These are phyloP conservation scores for Pseudococcus jackbeardsleyi DNA, from an alignment of 2,888 invertebrate genomes.

Conservation along the genomic window DNA sequence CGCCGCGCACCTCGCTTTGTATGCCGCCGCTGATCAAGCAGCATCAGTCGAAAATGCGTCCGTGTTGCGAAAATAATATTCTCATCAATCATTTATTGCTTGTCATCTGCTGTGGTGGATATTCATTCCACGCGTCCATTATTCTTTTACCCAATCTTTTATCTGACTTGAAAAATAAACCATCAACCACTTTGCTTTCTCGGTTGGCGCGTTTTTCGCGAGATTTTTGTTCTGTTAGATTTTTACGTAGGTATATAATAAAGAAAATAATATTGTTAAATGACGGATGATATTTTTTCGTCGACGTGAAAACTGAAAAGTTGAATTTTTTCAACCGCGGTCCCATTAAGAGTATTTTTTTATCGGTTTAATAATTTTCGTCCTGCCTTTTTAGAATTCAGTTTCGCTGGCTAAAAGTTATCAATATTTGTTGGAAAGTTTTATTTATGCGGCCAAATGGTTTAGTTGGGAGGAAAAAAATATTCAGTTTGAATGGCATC, in stretches of 20 bases:
- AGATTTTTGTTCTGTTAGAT: constrained; percentile 36
- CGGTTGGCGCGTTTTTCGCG: not conserved
- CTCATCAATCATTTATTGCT: constrained; percentile 60
- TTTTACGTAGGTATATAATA: constrained; percentile 18
- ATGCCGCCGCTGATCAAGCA: not conserved
- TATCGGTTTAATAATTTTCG: not conserved
- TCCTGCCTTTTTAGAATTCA: not conserved
- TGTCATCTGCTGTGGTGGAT: constrained; percentile 50
- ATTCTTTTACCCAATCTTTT: constrained; percentile 49
- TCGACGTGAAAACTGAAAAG: not conserved
- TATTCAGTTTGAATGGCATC: too few species aligned
- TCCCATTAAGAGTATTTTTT: not conserved
- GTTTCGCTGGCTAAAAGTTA: too few species aligned
- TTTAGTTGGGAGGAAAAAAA: too few species aligned
- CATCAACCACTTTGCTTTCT: constrained; percentile 38
- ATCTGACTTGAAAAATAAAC: constrained; percentile 50
- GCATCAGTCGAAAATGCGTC: constrained; percentile 38
- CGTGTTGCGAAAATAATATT: constrained; percentile 46
- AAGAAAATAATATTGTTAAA: constrained; percentile 5
- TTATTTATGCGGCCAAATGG: too few species aligned
- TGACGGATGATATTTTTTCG: constrained; percentile 33
- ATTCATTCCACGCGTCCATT: constrained; percentile 55
- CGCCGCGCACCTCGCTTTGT: not conserved
- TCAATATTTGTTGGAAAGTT: not conserved
- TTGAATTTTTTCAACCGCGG: not conserved